Base-by-base conservation (phyloP, 2,113 vertebrate species). In the Solea solea region DNA sequence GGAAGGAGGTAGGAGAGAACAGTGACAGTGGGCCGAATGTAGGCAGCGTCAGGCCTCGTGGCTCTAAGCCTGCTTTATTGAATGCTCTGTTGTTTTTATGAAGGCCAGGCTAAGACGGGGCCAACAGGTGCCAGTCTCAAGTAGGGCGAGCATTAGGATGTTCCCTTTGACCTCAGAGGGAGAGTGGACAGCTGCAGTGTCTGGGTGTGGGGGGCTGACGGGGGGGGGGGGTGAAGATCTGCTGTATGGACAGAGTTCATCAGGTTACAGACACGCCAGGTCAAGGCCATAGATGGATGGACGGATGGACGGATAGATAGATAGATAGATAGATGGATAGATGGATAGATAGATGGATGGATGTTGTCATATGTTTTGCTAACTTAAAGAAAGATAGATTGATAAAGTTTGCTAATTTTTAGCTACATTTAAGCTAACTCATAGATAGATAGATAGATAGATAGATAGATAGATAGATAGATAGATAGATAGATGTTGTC, bases 21-120 rank as follows among this genome's bases (percentile, higher is more conserved):
- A 44, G 58, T 1, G n/a, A 39, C 28, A n/a, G 39, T 15, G 44
- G 41, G 40, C 11, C 10, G 48, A 71, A 77, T 69, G 58, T 61
- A 72, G 73, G 58, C 77, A 72, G 60, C 63, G 8, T 44, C 72
- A 11, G 73, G 72, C 61, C 84, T 80, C 56, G 79, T 81, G 62
- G 61, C 79, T 78, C 67, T 88, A 92, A 92, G 83, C 81, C 88
- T 61, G 40, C 70, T 86, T 93, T 89, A 93, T 93, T 93, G 84
- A 92, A 90, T 90, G 85, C 72, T 85, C 60, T 90, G 83, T 92
- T 87, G 82, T 88, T 70, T 80, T 92, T 88, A 72, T 62, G 68
- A 80, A 83, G 84, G 56, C 83, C 67, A 5, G 73, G 64, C 75
- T 89, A 84, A 89, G 85, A 88, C 71, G 0, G 65, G 78, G 61